Evolutionary conservation across 2,888 invertebrate genomes (phyloP).

Genomic region (Urechis unicinctus): DNA sequence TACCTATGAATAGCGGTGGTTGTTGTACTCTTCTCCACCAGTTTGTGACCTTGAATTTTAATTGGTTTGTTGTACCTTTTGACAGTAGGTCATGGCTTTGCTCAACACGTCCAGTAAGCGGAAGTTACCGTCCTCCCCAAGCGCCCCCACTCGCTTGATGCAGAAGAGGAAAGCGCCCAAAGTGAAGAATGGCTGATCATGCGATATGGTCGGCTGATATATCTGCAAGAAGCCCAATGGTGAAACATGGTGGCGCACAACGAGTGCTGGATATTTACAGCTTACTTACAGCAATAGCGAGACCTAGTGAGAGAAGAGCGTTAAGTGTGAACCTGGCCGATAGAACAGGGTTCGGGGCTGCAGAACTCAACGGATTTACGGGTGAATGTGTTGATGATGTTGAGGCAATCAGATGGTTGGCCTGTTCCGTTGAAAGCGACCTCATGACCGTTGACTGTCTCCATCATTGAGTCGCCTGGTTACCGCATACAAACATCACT

Average conservation of each 20-base stretch:
- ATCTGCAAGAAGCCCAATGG: too few species aligned
- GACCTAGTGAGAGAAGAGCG: too few species aligned
- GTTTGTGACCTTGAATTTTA: too few species aligned
- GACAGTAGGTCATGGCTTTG: slow-evolving; percentile 10
- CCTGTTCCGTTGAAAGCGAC: slow-evolving; percentile 25
- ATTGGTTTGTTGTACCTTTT: too few species aligned
- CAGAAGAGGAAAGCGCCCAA: slow-evolving; percentile 13
- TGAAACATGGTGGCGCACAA: too few species aligned
- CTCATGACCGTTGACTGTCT: background rate
- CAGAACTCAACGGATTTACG: slow-evolving; percentile 10
- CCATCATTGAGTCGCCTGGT: background rate
- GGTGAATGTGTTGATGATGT: slow-evolving; percentile 13
- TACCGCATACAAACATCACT: background rate
- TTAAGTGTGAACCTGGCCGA: slow-evolving; percentile 22
- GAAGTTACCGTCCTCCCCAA: slow-evolving; percentile 9
- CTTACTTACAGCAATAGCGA: too few species aligned
- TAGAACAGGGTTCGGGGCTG: slow-evolving; percentile 38
- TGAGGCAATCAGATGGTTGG: slow-evolving; percentile 27
- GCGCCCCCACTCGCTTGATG: slow-evolving; percentile 6
- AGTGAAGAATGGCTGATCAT: slow-evolving; percentile 13
- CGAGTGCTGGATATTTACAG: too few species aligned
- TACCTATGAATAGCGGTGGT: too few species aligned
- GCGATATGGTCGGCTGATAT: slow-evolving; percentile 17
- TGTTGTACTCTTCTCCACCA: too few species aligned
- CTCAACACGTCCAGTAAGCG: background rate